A percentile compares a stretch with the other conserved stretches of the same genome.
These are phyloP conservation scores for Bryconaethiops microstoma DNA, from an alignment of 2,797 vertebrate genomes.

Conservation along the genomic window DNA sequence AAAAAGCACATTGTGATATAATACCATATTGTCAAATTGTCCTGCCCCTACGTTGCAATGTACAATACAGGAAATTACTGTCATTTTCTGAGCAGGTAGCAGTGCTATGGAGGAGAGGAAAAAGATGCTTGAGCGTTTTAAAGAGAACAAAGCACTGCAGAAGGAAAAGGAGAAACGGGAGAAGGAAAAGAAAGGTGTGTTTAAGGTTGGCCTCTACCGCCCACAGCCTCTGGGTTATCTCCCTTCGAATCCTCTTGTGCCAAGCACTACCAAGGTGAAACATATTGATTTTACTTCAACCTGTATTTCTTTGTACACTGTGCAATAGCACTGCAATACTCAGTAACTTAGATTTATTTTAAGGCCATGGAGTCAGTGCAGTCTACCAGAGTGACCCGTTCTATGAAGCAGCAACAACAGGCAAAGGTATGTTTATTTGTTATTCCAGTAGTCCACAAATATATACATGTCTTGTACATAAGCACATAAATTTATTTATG, in stretches of 20 bases:
- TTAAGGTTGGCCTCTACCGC: conserved; percentile 87
- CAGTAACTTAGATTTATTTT: conserved; percentile 11
- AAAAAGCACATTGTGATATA: too few relatives aligned
- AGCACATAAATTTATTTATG: background rate
- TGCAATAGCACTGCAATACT: background rate
- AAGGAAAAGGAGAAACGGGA: conserved; percentile 87
- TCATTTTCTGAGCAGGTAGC: conserved; percentile 64
- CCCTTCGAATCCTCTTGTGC: conserved; percentile 52
- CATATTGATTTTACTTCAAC: background rate
- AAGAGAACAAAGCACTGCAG: conserved; percentile 86
- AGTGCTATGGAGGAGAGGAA: conserved; percentile 68
- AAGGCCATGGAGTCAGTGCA: conserved; percentile 59
- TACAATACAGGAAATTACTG: background rate
- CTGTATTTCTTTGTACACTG: background rate
- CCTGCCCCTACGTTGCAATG: background rate
- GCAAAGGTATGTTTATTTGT: conserved; percentile 9
- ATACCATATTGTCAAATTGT: too few relatives aligned
- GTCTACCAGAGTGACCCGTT: conserved; percentile 74
- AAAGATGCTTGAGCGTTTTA: conserved; percentile 89
- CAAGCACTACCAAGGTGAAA: conserved; percentile 73
- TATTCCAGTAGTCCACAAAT: background rate
- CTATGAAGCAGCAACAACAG: conserved; percentile 69
- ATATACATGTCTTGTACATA: background rate
- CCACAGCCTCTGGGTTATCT: conserved; percentile 71
- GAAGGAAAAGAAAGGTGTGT: conserved; percentile 81